Conservation (phyloP, 2,888 invertebrate species). For the Pasiphila rectangulata region DNA sequence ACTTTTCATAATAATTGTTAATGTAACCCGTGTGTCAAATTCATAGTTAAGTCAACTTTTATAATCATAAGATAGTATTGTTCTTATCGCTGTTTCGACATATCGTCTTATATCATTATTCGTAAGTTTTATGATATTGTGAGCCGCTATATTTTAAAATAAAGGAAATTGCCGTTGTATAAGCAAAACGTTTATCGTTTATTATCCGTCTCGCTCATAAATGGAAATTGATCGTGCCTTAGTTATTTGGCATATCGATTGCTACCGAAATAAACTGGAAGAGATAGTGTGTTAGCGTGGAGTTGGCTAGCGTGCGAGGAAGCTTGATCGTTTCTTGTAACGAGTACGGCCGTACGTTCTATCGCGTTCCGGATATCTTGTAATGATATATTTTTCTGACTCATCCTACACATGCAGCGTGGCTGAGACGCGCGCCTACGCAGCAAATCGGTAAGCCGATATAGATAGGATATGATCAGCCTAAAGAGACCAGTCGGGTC, state of each 20-base stretch:
- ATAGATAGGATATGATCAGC: not conserved
- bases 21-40: constrained; percentile 75
- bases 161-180: constrained; percentile 80
- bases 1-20: constrained; percentile 57
- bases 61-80: constrained; percentile 69
- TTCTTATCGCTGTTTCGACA: constrained; percentile 79
- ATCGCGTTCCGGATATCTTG: constrained; percentile 47
- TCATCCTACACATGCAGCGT: constrained; percentile 73
- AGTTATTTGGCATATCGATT: constrained; percentile 73
- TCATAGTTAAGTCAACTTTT: constrained; percentile 57
- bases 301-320: constrained; percentile 68
- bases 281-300: constrained; percentile 74
- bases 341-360: constrained; percentile 26
- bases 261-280: constrained; percentile 75
- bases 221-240: constrained; percentile 65
- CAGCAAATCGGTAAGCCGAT: constrained; percentile 57
- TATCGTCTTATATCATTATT: constrained; percentile 77
- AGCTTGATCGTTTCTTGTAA: constrained; percentile 33
- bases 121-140: constrained; percentile 77
- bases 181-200: constrained; percentile 78
- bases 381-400: constrained; percentile 69
- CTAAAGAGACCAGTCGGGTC: constrained; percentile 9
- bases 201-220: constrained; percentile 68
- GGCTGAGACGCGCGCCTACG: constrained; percentile 59
- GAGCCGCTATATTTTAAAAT: constrained; percentile 81